These are phyloP conservation scores for Microtus oregoni DNA, from an alignment of 2,113 vertebrate species.

Conservation along the genomic window DNA sequence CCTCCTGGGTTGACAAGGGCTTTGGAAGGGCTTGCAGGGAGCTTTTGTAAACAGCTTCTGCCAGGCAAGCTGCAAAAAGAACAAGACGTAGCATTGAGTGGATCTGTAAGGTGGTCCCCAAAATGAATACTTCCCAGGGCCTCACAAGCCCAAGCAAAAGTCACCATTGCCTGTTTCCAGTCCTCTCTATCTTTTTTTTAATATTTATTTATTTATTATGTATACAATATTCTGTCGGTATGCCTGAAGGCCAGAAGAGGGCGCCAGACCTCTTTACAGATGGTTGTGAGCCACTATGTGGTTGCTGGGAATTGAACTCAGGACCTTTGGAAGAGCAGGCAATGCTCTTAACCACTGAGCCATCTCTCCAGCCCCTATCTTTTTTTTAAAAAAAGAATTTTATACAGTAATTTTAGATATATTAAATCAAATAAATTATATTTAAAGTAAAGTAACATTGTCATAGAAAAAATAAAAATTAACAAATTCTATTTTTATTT, in stretches of 20 bases:
- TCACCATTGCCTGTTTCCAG: neutral
- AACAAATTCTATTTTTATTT: neutral
- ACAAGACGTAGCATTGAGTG: neutral
- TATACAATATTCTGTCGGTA: no score
- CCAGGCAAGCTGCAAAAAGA: slow-evolving; percentile 44
- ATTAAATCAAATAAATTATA: neutral
- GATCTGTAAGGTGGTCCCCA: neutral
- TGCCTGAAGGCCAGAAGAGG: no score
- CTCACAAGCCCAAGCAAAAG: neutral
- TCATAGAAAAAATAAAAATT: neutral
- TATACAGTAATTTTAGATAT: neutral
- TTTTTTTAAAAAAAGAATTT: neutral
- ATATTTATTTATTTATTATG: neutral
- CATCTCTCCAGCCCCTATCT: no score
- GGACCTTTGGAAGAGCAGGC: no score
- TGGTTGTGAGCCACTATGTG: no score
- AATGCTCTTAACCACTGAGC: no score
- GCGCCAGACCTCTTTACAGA: no score
- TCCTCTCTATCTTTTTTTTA: no score
- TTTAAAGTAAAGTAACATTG: neutral
- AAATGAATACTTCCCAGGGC: neutral
- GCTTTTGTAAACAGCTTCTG: neutral
- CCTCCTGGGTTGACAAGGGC: neutral
- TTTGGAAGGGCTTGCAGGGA: neutral
- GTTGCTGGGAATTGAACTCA: no score